A percentile compares a stretch with the other conserved stretches of the same genome.
Evolutionary conservation across 2,797 vertebrate species (phyloP).

Genomic region (Platalea minor): DNA sequence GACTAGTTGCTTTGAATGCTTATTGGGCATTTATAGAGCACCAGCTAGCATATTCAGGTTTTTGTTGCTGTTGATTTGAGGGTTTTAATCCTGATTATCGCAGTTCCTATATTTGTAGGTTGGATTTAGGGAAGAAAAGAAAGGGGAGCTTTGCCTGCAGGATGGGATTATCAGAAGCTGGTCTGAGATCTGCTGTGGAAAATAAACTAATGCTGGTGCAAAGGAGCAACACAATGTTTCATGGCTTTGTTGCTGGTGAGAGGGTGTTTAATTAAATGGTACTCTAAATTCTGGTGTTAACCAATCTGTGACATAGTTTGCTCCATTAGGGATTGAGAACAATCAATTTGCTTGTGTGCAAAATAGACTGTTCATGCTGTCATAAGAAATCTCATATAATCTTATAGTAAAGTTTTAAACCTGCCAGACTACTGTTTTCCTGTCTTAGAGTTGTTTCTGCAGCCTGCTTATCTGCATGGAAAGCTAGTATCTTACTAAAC

Average conservation of each 20-base stretch:
- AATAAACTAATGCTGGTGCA: neutral
- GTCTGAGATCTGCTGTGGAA: conserved; percentile 8
- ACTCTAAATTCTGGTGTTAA: neutral
- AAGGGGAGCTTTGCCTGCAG: conserved; percentile 5
- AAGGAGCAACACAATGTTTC: neutral
- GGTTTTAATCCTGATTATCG: conserved; percentile 32
- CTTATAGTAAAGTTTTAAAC: neutral
- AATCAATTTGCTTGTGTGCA: neutral
- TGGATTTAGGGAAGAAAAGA: conserved; percentile 17
- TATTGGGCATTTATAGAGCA: neutral
- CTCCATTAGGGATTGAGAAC: neutral
- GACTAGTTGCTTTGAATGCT: conserved; percentile 1
- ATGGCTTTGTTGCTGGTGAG: neutral
- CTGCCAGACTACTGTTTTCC: neutral
- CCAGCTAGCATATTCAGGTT: neutral
- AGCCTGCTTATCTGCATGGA: neutral
- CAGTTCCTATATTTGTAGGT: neutral
- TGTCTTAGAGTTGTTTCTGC: neutral
- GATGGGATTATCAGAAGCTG: conserved; percentile 24
- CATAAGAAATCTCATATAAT: neutral
- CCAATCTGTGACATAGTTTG: neutral
- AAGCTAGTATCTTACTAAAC: neutral
- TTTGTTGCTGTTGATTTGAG: conserved; percentile 13
- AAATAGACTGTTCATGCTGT: neutral
- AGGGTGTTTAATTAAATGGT: neutral